Conservation (phyloP, 2,888 invertebrate genomes). For the Beris morrisii region DNA sequence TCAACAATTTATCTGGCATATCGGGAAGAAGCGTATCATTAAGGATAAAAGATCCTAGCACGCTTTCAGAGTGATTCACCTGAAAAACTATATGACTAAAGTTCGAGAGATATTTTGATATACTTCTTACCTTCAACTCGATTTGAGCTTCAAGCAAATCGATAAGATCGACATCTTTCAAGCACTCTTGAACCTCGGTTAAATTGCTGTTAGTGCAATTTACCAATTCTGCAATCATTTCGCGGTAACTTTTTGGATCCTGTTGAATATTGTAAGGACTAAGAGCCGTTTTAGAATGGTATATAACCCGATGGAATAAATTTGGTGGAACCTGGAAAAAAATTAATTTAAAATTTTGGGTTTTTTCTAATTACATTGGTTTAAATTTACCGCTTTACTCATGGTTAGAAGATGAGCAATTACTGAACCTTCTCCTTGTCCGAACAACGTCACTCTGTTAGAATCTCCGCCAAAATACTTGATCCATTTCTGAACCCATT, state of each 20-base stretch:
- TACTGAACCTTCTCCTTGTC: slow-evolving; percentile 55
- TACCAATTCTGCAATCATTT: too few relatives aligned
- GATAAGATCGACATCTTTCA: too few relatives aligned
- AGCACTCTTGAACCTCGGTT: too few relatives aligned
- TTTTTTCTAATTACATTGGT: neutral
- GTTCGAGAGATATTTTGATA: too few relatives aligned
- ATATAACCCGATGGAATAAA: slow-evolving; percentile 54
- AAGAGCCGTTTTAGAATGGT: slow-evolving; percentile 52
- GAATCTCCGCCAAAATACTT: slow-evolving; percentile 55
- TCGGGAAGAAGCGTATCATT: slow-evolving; percentile 47
- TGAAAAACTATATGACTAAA: too few relatives aligned
- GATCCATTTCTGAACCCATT: slow-evolving; percentile 55
- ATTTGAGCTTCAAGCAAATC: too few relatives aligned
- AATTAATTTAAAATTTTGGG: neutral
- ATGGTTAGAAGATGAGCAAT: slow-evolving; percentile 51
- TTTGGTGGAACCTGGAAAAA: slow-evolving; percentile 42
- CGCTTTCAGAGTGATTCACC: too few relatives aligned
- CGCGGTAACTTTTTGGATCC: too few relatives aligned
- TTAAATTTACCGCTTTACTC: neutral
- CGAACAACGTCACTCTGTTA: slow-evolving; percentile 52
- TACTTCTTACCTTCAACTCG: too few relatives aligned
- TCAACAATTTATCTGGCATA: slow-evolving; percentile 49
- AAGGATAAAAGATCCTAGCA: too few relatives aligned
- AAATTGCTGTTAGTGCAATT: too few relatives aligned
- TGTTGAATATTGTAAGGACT: too few relatives aligned